Evolutionary conservation across 35 echinoderm and acorn worm species (phyloP), one percentile per base, ranked within the genome.

Genomic region (Ophioderma brevispina): DNA sequence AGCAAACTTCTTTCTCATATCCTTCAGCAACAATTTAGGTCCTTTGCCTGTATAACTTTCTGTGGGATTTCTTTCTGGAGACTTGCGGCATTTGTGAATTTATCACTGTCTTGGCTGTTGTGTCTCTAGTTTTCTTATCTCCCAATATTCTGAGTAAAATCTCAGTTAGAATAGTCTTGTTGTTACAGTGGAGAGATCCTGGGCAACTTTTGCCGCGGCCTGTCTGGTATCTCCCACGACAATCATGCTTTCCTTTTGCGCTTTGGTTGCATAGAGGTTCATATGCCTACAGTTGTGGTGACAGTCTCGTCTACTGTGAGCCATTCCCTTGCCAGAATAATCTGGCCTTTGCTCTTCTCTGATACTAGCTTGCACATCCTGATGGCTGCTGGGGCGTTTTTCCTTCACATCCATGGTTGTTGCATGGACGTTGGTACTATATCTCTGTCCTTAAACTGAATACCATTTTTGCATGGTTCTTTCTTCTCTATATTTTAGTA

Each of bases 291-390:
- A 94, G 23, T 79, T 77, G n/a, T 77, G 36, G 38, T 37, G 5
- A 94, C 56, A 32, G 39, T 50, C 23, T 82, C 82, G 43, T 94
- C 85, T 14, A 89, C n/a, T 94, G 63, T 21, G 38, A 39, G 63
- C 40, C 21, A 87, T 90, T 94, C 11, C 92, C 81, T 28, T 36
- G 84, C 93, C 89, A 95, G 81, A 15, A 76, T 84, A 38, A n/a
- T n/a, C n/a, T n/a, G n/a, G 92, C 90, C 31, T 85, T 36, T 40
- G 94, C 94, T 40, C 94, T 52, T 88, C 46, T 76, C 87, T 21
- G 1, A 93, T 37, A 36, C 87, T 84, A 13, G 91, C 82, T n/a
- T 90, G 91, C 31, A 87, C 46, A 25, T 87, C 87, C 30, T 82
- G 91, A 39, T 96, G 94, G 39, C 87, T 93, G 13, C 34, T 81